Conservation (phyloP, 2,888 invertebrate genomes). For the Fragum fragum region DNA sequence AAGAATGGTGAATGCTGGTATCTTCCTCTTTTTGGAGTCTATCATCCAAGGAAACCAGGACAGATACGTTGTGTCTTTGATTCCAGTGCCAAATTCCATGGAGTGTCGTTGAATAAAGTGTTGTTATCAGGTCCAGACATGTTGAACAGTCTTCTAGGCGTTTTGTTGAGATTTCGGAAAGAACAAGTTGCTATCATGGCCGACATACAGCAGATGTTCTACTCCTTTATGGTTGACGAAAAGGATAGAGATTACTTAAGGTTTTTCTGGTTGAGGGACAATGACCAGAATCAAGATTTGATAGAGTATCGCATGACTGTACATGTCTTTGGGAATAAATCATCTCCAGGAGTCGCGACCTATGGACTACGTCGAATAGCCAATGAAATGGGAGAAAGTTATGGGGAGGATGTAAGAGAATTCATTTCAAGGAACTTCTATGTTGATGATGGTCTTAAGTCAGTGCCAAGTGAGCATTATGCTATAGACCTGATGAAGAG, state of each 20-base stretch:
- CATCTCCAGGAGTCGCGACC: constrained; percentile 48
- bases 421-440: constrained; percentile 59
- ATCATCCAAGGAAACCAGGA: constrained; percentile 15
- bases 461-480: constrained; percentile 24
- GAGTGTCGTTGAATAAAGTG: constrained; percentile 59
- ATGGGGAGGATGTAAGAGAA: constrained; percentile 24
- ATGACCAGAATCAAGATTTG: background rate
- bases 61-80: constrained; percentile 53
- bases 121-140: constrained; percentile 62
- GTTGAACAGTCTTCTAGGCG: constrained; percentile 57
- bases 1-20: background rate
- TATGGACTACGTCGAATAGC: constrained; percentile 52
- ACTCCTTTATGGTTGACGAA: constrained; percentile 56
- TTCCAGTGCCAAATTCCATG: constrained; percentile 55
- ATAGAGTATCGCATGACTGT: constrained; percentile 19
- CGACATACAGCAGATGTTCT: constrained; percentile 69
- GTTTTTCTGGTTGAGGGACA: constrained; percentile 57
- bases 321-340: constrained; percentile 11
- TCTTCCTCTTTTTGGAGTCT: constrained; percentile 10
- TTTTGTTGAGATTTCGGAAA: constrained; percentile 56
- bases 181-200: constrained; percentile 50
- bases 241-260: constrained; percentile 58
- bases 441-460: constrained; percentile 63
- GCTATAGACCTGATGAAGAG: constrained; percentile 38
- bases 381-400: background rate